A percentile compares a stretch with the other conserved stretches of the same genome.
phyloP scores from a whole-genome alignment of 2,113 vertebrate species.

The Oceanites oceanicus region DNA sequence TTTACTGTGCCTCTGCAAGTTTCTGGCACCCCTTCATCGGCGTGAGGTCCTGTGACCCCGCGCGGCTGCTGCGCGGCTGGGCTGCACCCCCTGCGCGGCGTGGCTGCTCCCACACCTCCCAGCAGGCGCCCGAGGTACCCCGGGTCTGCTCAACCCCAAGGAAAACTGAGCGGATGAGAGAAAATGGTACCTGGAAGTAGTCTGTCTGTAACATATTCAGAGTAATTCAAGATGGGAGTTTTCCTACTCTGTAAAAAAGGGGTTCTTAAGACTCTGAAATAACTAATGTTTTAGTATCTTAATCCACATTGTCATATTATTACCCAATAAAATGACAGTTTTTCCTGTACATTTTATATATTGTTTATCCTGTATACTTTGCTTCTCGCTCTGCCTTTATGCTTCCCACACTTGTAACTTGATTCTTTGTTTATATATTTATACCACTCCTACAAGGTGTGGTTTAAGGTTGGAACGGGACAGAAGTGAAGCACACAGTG shows the following conservation, averaged over 20 bases:
- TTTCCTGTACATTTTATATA: not conserved
- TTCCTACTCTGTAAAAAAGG: not conserved
- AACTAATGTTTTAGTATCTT: not conserved
- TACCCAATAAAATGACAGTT: not conserved
- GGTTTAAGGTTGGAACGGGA: not conserved
- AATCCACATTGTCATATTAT: not conserved
- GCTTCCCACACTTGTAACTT: not conserved
- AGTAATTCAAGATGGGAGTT: not conserved
- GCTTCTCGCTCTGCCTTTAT: not conserved
- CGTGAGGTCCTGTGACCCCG: rapidly evolving
- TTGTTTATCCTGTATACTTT: not conserved
- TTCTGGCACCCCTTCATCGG: not conserved
- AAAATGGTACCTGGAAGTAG: not conserved
- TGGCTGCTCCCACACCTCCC: too few relatives aligned
- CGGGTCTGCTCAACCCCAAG: not conserved
- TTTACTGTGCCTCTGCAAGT: not conserved
- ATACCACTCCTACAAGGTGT: not conserved
- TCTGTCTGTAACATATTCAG: too few relatives aligned
- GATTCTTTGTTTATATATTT: not conserved
- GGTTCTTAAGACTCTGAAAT: not conserved
- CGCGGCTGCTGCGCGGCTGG: not conserved
- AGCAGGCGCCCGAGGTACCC: rapidly evolving
- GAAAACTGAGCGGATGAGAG: not conserved
- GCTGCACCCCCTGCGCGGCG: not conserved
- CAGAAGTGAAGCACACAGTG: not conserved